phyloP scores from a whole-genome alignment of 1,140 invertebrate genomes.

The Yoshiicerus persimilis region DNA sequence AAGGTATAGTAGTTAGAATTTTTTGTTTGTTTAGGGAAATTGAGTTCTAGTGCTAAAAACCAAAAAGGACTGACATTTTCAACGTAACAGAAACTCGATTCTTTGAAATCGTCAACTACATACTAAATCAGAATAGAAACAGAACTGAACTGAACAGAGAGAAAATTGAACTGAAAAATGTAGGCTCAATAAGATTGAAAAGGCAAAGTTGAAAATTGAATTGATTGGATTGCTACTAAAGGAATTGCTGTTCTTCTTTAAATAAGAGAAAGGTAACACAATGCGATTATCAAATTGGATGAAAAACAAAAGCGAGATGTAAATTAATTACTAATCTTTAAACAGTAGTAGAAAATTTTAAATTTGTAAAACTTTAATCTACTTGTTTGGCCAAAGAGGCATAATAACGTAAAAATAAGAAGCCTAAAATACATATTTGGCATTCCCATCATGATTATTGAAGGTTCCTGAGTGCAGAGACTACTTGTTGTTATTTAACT shows the following conservation, averaged over 20 bases:
- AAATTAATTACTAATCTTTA: background rate
- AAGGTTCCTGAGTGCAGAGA: constrained; percentile 19
- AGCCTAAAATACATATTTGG: constrained; percentile 17
- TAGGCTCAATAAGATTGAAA: constrained; percentile 1
- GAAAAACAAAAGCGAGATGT: background rate
- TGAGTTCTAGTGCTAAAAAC: constrained; percentile 19
- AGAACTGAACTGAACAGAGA: constrained; percentile 11
- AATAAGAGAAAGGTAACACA: background rate
- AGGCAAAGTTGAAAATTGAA: background rate
- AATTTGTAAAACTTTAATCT: background rate
- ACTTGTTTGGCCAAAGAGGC: background rate
- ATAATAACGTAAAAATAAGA: background rate
- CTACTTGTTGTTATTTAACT: background rate
- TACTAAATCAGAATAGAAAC: background rate
- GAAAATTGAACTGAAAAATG: constrained; percentile 10
- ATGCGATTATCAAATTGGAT: no score
- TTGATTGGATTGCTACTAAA: background rate
- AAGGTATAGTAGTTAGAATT: background rate
- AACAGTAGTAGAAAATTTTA: background rate
- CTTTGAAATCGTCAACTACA: background rate
- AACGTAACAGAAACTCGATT: background rate
- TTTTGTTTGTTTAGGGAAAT: background rate
- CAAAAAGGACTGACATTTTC: constrained; percentile 19
- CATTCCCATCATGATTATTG: constrained; percentile 22
- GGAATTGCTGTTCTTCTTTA: background rate